Percentiles rank a stretch among this genome's conserved stretches.
Conservation (phyloP, 2,888 invertebrate species). For the Chorisops tibialis region DNA sequence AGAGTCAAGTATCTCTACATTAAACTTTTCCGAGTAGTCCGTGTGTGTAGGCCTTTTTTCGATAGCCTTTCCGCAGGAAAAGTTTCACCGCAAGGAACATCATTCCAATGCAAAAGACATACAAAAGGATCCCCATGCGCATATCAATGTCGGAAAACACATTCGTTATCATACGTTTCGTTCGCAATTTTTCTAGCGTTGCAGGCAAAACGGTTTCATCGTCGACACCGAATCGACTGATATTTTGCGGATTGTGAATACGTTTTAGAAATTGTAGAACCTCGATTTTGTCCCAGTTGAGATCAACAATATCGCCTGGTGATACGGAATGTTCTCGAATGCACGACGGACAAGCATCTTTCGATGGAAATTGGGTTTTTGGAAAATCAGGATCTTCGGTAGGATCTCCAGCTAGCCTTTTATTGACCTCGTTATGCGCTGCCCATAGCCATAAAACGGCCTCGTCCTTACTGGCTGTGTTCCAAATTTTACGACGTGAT, state of each 20-base stretch:
- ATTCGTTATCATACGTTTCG: constrained; percentile 43
- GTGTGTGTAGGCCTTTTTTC: constrained; percentile 70
- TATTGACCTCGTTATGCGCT: constrained; percentile 91
- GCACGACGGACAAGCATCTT: constrained; percentile 66
- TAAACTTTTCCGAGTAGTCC: constrained; percentile 69
- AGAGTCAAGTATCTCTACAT: too few species aligned
- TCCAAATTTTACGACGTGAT: constrained; percentile 62
- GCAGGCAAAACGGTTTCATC: constrained; percentile 40
- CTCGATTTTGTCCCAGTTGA: constrained; percentile 46
- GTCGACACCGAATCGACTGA: constrained; percentile 45
- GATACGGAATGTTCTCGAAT: constrained; percentile 45
- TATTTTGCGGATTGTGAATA: constrained; percentile 45
- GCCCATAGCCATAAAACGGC: constrained; percentile 90
- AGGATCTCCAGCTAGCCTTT: constrained; percentile 75
- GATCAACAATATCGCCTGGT: constrained; percentile 33
- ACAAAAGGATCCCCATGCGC: constrained; percentile 72
- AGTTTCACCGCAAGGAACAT: constrained; percentile 72
- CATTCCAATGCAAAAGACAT: constrained; percentile 70
- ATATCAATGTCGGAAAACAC: constrained; percentile 59
- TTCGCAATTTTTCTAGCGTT: constrained; percentile 41
- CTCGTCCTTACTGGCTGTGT: constrained; percentile 68
- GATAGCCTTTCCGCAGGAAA: constrained; percentile 64
- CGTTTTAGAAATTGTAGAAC: constrained; percentile 47
- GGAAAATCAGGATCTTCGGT: constrained; percentile 89
- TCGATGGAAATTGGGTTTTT: constrained; percentile 84